Evolutionary conservation across 2,113 vertebrate species (phyloP).

Genomic region (Acrocephalus kingi): DNA sequence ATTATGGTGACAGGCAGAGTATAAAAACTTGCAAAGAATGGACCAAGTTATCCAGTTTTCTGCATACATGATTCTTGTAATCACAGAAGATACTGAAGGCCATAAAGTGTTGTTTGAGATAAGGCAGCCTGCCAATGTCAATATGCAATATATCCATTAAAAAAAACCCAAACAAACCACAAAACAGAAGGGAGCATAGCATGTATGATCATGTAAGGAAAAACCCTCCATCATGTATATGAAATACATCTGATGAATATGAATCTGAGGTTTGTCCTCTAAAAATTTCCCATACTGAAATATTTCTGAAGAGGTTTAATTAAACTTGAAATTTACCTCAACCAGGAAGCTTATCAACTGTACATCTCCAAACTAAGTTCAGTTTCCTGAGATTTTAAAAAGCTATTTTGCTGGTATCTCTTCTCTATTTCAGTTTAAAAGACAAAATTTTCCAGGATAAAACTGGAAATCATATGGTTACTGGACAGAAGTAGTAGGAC

Average conservation of each 20-base stretch:
- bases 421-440: background rate
- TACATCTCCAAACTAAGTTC: background rate
- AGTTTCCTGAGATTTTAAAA: background rate
- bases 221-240: background rate
- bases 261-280: background rate
- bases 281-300: background rate
- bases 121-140: background rate
- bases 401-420: background rate
- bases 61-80: background rate
- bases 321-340: background rate
- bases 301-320: background rate
- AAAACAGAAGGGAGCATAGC: background rate
- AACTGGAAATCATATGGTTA: background rate
- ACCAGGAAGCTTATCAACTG: background rate
- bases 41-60: conserved; percentile 12
- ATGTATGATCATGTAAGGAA: background rate
- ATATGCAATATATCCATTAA: background rate
- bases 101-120: background rate
- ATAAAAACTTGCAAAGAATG: conserved; percentile 45
- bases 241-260: background rate
- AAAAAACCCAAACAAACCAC: background rate
- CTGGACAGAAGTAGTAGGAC: background rate
- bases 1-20: conserved; percentile 25
- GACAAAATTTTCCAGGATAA: background rate
- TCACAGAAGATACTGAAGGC: conserved; percentile 5